phyloP scores from a whole-genome alignment of 2,113 vertebrate genomes.

The Hemiscyllium ocellatum region DNA sequence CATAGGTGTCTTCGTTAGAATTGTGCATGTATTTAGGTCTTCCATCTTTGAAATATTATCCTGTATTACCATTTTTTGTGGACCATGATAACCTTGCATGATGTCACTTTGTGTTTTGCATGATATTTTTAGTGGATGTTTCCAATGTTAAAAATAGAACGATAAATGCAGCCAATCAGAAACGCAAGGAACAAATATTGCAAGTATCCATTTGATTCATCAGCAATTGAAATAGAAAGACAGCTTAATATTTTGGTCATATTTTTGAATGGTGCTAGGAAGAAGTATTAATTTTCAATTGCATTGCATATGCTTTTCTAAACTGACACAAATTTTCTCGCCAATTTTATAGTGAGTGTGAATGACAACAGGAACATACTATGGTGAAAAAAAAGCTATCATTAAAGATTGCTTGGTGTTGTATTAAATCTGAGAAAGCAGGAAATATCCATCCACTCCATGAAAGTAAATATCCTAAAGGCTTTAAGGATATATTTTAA shows the following conservation, averaged over 20 bases:
- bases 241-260: background rate
- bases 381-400: background rate
- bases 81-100: background rate
- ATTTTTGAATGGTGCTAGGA: background rate
- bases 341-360: background rate
- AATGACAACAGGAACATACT: background rate
- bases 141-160: background rate
- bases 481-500: background rate
- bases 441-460: too few relatives aligned
- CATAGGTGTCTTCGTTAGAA: background rate
- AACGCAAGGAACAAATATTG: background rate
- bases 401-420: background rate
- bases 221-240: background rate
- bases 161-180: background rate
- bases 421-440: background rate
- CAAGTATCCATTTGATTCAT: background rate
- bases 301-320: background rate
- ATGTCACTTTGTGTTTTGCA: background rate
- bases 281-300: background rate
- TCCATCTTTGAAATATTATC: background rate
- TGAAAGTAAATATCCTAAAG: background rate
- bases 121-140: background rate
- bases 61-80: background rate
- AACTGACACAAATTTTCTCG: background rate
- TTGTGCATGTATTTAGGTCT: background rate